Base-by-base conservation (phyloP, 1,140 invertebrate species). In the Pogonognathellus flavescens region DNA sequence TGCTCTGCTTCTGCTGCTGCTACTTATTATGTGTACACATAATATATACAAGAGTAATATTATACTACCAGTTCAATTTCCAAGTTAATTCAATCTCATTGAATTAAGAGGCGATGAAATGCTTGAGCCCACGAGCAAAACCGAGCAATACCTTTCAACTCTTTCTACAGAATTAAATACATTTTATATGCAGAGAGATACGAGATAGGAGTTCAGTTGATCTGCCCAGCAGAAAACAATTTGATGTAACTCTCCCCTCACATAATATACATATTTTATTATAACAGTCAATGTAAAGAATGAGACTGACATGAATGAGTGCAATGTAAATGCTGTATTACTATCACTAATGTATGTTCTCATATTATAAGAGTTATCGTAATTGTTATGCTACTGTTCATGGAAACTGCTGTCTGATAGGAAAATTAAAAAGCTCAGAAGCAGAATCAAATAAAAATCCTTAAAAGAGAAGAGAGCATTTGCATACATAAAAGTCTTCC, bases 381-480 rank as follows among this genome's bases (percentile, higher is more conserved):
- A 25, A 13, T 25, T 66, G 20, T 66, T 31, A 3, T 31, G 22
- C 62, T 66, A 25, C 60, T 60, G 5, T 20, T 60, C 20, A 13
- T 25, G 22, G 25, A 18, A 11, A 11, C 31, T 41, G 31, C 31
- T 41, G 31, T 41, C 31, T 11, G 62, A 14, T 66, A 66, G 62
- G 22, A 66, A 66, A 66, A 25, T 66, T 25, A 20, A 20, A 14
- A 66, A 25, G 25, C 22, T 25, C 62, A 66, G 62, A 25, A 13
- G 62, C 62, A 31, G 25, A 66, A 66, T 66, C 62, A 18, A 66
- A 66, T 66, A 66, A 66, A 66, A 66, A 66, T 66, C 62, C 62
- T 66, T 66, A 66, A 66, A 62, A 66, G 62, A 25, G 62, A 66
- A 66, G 9, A 66, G 20, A 66, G 20, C 62, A 66, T 66, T 66